Conservation (phyloP, 2,888 invertebrate genomes). For the Charanyca ferruginea region DNA sequence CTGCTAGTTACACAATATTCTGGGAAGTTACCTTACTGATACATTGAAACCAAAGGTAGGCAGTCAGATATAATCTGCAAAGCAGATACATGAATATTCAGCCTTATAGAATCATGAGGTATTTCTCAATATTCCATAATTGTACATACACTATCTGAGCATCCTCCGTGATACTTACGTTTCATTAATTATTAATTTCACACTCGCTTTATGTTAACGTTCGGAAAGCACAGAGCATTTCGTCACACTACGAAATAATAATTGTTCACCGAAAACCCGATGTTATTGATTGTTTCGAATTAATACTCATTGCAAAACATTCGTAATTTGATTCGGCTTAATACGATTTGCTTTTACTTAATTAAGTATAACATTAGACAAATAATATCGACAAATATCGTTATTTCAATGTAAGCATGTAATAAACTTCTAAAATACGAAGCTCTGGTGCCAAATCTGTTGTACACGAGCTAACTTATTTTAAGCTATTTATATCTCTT, state of each 20-base stretch:
- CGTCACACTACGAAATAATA: constrained; percentile 22
- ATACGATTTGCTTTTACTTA: constrained; percentile 5
- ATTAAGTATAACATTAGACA: no score
- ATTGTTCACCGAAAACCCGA: constrained; percentile 29
- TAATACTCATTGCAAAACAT: constrained; percentile 18
- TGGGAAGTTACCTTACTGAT: background rate
- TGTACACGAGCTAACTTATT: no score
- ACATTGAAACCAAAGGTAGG: background rate
- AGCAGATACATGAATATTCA: background rate
- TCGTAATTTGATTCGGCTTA: constrained; percentile 21
- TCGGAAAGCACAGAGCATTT: constrained; percentile 8
- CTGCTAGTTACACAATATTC: background rate
- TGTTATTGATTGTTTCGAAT: constrained; percentile 28
- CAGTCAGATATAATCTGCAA: background rate
- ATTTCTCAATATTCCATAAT: constrained; percentile 13
- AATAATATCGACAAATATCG: no score
- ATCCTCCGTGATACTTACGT: constrained; percentile 27
- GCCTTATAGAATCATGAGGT: background rate
- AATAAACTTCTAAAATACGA: no score
- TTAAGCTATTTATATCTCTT: no score
- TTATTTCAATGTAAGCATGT: no score
- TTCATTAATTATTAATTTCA: constrained; percentile 43
- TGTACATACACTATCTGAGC: constrained; percentile 2
- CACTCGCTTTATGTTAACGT: constrained; percentile 29
- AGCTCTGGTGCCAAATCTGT: no score